Percentiles rank a stretch among this genome's conserved stretches.
Conservation (phyloP, 2,113 vertebrate genomes). For the Oncorhynchus clarkii region DNA sequence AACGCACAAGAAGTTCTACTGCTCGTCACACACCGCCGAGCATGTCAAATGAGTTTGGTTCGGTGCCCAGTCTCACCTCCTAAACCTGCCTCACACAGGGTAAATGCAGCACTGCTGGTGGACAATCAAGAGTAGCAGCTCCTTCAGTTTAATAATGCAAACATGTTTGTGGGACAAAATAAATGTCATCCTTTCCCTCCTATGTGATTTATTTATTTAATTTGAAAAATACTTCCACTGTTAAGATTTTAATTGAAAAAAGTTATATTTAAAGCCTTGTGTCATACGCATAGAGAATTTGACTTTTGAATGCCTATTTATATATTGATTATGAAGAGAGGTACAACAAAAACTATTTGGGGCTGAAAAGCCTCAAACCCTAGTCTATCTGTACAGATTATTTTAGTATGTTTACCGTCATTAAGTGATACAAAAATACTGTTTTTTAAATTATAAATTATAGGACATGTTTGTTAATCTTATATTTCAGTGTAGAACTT, state of each 20-base stretch:
- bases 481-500: not conserved
- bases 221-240: not conserved
- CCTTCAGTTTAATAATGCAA: slow-evolving; percentile 57
- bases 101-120: slow-evolving; percentile 78
- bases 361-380: not conserved
- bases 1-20: slow-evolving; percentile 99
- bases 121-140: slow-evolving; percentile 94
- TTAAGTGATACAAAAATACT: not conserved
- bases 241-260: not conserved
- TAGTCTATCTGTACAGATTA: not conserved
- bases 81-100: slow-evolving; percentile 47
- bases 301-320: not conserved
- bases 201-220: not conserved
- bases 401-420: not conserved
- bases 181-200: not conserved
- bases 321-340: not conserved
- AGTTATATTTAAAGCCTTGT: not conserved
- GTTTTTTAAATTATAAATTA: not conserved
- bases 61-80: slow-evolving; percentile 46
- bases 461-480: not conserved
- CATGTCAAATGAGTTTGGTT: slow-evolving; percentile 90
- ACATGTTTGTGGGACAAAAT: not conserved
- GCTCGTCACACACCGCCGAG: slow-evolving; percentile 98
- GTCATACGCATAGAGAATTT: not conserved
- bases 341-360: not conserved